These are phyloP conservation scores for Zenarchopterus dispar DNA, from an alignment of 2,797 vertebrate species.

Conservation along the genomic window DNA sequence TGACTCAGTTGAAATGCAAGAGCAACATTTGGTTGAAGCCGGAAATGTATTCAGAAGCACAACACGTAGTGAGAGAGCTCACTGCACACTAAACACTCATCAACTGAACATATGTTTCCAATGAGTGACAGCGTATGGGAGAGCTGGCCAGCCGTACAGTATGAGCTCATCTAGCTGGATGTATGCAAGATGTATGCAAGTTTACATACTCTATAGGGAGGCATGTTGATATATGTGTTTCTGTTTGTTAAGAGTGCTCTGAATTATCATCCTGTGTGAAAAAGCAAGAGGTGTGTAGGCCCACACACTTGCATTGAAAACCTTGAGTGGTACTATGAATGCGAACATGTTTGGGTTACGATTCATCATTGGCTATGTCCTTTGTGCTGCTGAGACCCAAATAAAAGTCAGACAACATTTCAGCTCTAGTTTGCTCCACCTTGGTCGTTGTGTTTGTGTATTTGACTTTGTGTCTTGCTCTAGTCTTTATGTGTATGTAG, in stretches of 20 bases:
- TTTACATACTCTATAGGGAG: conserved; percentile 8
- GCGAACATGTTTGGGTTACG: neutral
- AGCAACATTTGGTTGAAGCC: conserved; percentile 48
- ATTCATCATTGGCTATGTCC: no score
- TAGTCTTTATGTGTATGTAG: conserved; percentile 17
- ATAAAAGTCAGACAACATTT: conserved; percentile 53
- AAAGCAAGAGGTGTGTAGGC: no score
- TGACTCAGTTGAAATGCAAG: conserved; percentile 49
- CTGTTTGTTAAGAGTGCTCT: conserved; percentile 34
- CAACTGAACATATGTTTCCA: conserved; percentile 75
- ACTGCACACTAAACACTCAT: conserved; percentile 44
- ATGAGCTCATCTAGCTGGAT: conserved; percentile 66
- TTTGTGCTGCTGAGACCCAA: no score
- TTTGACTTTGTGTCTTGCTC: conserved; percentile 3
- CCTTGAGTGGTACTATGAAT: no score
- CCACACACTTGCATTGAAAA: no score
- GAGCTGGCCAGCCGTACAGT: conserved; percentile 69
- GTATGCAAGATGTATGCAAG: no score
- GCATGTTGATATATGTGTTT: conserved; percentile 11
- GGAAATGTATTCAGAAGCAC: conserved; percentile 81
- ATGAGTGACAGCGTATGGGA: conserved; percentile 62
- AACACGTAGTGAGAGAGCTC: conserved; percentile 61
- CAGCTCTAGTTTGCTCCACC: conserved; percentile 41
- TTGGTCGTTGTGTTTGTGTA: conserved; percentile 23
- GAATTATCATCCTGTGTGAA: conserved; percentile 21